Conservation (phyloP, 2,888 invertebrate genomes). For the Anthophora plumipes region DNA sequence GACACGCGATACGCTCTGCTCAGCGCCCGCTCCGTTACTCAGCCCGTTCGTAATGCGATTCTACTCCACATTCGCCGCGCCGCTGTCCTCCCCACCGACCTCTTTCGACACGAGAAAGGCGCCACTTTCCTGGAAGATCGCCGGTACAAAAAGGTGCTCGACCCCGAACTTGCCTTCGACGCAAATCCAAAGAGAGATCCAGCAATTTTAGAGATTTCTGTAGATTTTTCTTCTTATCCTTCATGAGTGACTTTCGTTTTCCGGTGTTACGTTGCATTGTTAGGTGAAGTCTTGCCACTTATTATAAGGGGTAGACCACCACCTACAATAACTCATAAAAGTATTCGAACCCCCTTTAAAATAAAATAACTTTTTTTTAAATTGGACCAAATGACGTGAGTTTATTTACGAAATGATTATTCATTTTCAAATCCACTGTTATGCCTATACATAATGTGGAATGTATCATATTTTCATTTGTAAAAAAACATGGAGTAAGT, state of each 20-base stretch:
- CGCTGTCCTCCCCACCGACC: conserved; percentile 39
- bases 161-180: conserved; percentile 49
- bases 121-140: conserved; percentile 56
- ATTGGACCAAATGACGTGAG: no score
- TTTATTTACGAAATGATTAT: no score
- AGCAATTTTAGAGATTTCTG: background rate
- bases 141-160: conserved; percentile 42
- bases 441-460: no score
- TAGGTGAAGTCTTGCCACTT: no score
- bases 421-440: no score
- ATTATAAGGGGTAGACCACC: no score
- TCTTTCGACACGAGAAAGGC: conserved; percentile 58
- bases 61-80: conserved; percentile 76
- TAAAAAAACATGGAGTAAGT: no score
- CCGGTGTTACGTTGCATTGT: no score
- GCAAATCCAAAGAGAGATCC: background rate
- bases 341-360: no score
- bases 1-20: conserved; percentile 75
- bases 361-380: no score
- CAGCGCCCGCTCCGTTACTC: conserved; percentile 77
- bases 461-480: no score
- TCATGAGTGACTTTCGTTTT: background rate
- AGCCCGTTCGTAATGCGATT: conserved; percentile 74
- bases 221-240: background rate
- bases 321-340: no score